Evolutionary conservation across 2,113 vertebrate genomes (phyloP).

Genomic region (Hemiprocne comata): DNA sequence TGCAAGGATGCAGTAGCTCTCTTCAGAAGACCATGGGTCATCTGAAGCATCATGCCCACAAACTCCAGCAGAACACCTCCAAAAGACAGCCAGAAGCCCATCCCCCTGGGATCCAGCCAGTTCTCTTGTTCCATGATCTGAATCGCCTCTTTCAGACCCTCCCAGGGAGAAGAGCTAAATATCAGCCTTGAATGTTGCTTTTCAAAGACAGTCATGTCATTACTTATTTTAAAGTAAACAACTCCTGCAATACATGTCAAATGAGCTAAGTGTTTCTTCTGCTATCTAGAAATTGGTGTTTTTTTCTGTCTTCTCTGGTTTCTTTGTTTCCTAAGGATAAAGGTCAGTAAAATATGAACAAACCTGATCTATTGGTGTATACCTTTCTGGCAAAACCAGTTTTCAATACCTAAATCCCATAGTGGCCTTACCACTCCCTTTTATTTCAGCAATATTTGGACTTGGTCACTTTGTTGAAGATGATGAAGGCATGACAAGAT

Average conservation of each 20-base stretch:
- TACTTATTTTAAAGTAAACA: slow-evolving; percentile 31
- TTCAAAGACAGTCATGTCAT: neutral
- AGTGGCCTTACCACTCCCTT: neutral
- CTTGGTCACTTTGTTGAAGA: neutral
- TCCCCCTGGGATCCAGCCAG: neutral
- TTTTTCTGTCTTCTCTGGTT: neutral
- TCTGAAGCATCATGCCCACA: neutral
- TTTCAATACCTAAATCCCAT: neutral
- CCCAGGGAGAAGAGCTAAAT: neutral
- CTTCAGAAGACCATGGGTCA: neutral
- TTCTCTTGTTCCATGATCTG: neutral
- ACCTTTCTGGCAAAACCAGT: neutral
- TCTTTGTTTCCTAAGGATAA: neutral
- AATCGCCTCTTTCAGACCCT: neutral
- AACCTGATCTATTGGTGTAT: neutral
- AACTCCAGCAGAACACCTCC: neutral
- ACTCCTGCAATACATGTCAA: neutral
- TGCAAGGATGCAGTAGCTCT: neutral
- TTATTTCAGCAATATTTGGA: neutral
- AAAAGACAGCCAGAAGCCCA: neutral
- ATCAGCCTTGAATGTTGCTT: neutral
- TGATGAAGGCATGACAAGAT: accelerated
- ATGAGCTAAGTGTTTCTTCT: neutral
- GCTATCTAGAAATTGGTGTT: neutral
- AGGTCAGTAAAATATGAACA: neutral